Base-by-base conservation (phyloP, 2,888 invertebrate genomes). In the Eupithecia insigniata region DNA sequence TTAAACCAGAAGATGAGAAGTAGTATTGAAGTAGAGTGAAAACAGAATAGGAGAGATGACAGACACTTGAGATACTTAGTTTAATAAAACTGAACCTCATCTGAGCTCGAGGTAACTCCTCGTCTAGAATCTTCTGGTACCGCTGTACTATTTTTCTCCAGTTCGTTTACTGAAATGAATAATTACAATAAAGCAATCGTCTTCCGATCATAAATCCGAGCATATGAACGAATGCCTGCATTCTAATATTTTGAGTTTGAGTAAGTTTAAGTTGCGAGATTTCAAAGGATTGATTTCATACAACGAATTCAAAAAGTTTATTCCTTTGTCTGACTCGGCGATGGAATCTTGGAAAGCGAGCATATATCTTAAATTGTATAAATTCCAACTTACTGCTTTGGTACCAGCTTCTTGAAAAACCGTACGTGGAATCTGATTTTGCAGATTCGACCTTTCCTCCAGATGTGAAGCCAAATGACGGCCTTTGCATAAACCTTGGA, bases 401-500 rank as follows among this genome's bases (percentile, higher is more conserved):
- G 81, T 91, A 90, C 93, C 92, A 93, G 80, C 88, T 91, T 84
- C 89, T 92, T 12, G 93, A 91, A 80, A 88, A 91, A 28, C 86
- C 89, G 76, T 89, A 90, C 2, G 91, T 88, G 62, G 91, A 86
- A 81, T 92, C 92, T 0, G 90, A 86, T 79, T 87, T 87, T 60
- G 83, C 79, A 12, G 88, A 82, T 60, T 92, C 90, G 26, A 87
- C 79, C 71, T 88, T 89, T 60, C 86, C 89, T 72, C 88, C 87
- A 7, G 89, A 88, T 7, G 87, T 85, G 76, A 92, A 92, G 30
- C 93, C 95, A 73, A 95, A 94, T 60, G 95, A 93, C 61, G 96
- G 96, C 79, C 96, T 90, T 76, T 95, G 92, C 66, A 94, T 86
- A 86, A 96, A 96, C 80, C 95, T 89, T 3, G 95, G 94, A 66